Percentiles rank a stretch among this genome's conserved stretches.
Evolutionary conservation across 2,888 invertebrate species (phyloP).

Genomic region (Agelastica alni): DNA sequence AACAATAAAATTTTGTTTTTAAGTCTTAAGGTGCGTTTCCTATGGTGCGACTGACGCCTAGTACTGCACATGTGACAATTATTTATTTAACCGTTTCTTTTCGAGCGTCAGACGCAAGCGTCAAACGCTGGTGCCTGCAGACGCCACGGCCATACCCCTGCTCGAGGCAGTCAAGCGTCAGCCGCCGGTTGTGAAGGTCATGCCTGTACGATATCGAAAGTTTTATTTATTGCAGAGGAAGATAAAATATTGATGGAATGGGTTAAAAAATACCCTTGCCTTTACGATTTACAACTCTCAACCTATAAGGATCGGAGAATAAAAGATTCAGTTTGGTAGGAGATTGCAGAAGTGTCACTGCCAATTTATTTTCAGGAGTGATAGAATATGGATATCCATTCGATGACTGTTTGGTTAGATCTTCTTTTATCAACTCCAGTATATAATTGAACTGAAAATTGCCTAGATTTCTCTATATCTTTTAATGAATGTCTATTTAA

Average conservation of each 20-base stretch:
- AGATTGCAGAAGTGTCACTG: no score
- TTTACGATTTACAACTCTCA: constrained; percentile 6
- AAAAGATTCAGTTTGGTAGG: background rate
- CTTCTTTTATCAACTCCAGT: background rate
- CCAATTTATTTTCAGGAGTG: no score
- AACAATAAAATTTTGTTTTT: no score
- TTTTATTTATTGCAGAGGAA: constrained; percentile 3
- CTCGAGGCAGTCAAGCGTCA: background rate
- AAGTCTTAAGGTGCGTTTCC: no score
- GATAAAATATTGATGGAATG: constrained; percentile 4
- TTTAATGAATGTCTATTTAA: background rate
- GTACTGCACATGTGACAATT: no score
- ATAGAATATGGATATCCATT: no score
- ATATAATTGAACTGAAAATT: background rate
- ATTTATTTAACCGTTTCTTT: no score
- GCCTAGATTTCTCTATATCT: background rate
- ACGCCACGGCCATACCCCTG: no score
- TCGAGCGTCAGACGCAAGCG: no score
- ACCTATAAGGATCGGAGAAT: constrained; percentile 5
- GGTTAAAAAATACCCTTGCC: background rate
- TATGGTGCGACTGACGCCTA: no score
- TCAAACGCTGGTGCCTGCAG: no score
- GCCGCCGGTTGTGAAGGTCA: background rate
- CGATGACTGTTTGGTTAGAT: no score
- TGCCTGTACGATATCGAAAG: background rate